Evolutionary conservation across 2,113 vertebrate genomes (phyloP).

Genomic region (Hyperoodon ampullatus): DNA sequence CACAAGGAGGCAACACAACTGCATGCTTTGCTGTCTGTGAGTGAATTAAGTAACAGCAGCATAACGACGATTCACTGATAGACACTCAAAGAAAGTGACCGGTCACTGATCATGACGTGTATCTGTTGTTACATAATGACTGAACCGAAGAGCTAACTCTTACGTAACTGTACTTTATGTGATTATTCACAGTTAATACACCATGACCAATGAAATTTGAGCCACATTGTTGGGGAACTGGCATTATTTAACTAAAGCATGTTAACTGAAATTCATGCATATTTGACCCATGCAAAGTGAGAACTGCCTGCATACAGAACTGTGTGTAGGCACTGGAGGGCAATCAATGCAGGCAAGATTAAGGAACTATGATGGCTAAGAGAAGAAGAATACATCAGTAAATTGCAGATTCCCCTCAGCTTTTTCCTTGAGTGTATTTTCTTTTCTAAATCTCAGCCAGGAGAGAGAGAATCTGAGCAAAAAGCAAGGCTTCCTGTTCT

Average conservation of each 20-base stretch:
- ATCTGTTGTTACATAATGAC: not conserved
- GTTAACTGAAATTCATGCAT: not conserved
- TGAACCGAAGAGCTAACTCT: not conserved
- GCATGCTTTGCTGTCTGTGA: not conserved
- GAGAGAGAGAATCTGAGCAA: not conserved
- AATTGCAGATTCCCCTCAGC: not conserved
- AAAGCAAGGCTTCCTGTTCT: not conserved
- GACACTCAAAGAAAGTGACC: not conserved
- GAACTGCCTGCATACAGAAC: not conserved
- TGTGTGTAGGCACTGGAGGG: not conserved
- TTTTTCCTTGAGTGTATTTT: not conserved
- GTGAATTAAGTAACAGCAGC: not conserved
- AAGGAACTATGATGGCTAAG: not conserved
- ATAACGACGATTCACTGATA: not conserved
- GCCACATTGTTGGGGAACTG: not conserved
- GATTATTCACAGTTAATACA: slow-evolving; percentile 24
- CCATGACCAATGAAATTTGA: not conserved
- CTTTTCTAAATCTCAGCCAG: not conserved
- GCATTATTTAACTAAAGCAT: slow-evolving; percentile 19
- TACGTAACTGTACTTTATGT: not conserved
- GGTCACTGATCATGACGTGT: not conserved
- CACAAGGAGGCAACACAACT: not conserved
- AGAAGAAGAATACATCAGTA: not conserved
- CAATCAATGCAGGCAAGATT: not conserved
- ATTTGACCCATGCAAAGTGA: not conserved